Evolutionary conservation across 2,113 vertebrate species (phyloP).

Genomic region (Egretta garzetta): DNA sequence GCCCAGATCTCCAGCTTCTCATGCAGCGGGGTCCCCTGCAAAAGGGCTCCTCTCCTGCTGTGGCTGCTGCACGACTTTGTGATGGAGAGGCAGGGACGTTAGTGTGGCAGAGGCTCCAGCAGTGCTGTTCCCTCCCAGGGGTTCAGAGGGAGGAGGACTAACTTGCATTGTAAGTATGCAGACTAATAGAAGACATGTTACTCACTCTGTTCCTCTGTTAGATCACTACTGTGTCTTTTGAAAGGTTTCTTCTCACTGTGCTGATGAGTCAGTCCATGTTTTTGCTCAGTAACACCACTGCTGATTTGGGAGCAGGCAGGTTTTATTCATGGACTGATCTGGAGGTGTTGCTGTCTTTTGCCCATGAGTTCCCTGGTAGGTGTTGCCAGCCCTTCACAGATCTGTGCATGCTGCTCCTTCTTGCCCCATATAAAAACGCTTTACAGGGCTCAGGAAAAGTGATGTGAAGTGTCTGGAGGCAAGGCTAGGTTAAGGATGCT

Average conservation of each 20-base stretch:
- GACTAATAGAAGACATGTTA: background rate
- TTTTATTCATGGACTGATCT: background rate
- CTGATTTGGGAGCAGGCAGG: background rate
- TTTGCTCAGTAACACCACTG: background rate
- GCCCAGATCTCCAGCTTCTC: background rate
- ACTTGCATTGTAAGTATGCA: background rate
- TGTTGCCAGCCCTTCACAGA: background rate
- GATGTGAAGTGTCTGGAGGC: background rate
- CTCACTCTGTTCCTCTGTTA: background rate
- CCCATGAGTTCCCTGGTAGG: background rate
- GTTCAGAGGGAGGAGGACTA: background rate
- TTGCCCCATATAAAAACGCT: background rate
- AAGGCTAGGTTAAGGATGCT: background rate
- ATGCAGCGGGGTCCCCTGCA: background rate
- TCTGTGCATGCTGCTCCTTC: rapidly evolving
- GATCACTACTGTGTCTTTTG: background rate
- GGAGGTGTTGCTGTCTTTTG: background rate
- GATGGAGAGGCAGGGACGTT: rapidly evolving
- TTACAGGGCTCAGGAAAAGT: background rate
- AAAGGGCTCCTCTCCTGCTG: background rate
- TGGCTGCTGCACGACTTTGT: background rate
- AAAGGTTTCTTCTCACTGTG: background rate
- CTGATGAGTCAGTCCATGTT: background rate
- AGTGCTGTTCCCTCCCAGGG: background rate
- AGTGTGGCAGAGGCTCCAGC: rapidly evolving